A percentile compares a stretch with the other conserved stretches of the same genome.
These are phyloP conservation scores for Paracyclopina nana DNA, from an alignment of 1,140 invertebrate species.

Conservation along the genomic window DNA sequence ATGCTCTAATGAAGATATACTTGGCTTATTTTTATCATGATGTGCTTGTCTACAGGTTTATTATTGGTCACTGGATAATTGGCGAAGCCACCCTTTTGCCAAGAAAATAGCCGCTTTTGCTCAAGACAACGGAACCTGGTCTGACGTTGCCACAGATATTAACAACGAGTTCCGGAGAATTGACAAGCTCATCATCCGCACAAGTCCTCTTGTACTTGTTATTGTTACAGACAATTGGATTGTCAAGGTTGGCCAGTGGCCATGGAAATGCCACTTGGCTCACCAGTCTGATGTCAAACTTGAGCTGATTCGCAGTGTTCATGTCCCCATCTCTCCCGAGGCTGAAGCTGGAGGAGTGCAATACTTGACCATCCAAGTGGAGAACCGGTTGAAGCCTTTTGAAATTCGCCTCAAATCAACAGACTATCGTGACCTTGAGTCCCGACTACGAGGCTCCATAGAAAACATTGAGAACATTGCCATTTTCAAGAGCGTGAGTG, in stretches of 20 bases:
- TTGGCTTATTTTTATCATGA: no score
- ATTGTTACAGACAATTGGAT: constrained; percentile 70
- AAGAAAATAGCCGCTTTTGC: no score
- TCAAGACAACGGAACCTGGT: no score
- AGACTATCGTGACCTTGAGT: constrained; percentile 56
- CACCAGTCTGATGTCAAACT: constrained; percentile 56
- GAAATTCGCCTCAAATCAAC: constrained; percentile 42
- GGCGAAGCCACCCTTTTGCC: no score
- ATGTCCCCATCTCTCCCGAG: constrained; percentile 30
- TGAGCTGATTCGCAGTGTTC: constrained; percentile 47
- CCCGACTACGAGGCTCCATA: constrained; percentile 48
- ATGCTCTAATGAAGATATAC: no score
- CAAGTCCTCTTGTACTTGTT: constrained; percentile 43
- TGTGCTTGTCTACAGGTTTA: no score
- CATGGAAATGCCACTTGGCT: constrained; percentile 48
- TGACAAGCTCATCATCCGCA: constrained; percentile 49
- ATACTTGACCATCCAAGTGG: constrained; percentile 34
- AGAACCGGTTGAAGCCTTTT: constrained; percentile 32
- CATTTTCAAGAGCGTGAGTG: constrained; percentile 53
- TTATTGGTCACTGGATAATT: no score
- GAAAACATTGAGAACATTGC: constrained; percentile 50
- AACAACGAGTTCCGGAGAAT: no score
- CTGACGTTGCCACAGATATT: no score
- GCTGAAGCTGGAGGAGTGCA: constrained; percentile 23
- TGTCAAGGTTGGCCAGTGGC: constrained; percentile 45